Conservation (phyloP, 2,113 vertebrate genomes). For the Zosterops borbonicus region DNA sequence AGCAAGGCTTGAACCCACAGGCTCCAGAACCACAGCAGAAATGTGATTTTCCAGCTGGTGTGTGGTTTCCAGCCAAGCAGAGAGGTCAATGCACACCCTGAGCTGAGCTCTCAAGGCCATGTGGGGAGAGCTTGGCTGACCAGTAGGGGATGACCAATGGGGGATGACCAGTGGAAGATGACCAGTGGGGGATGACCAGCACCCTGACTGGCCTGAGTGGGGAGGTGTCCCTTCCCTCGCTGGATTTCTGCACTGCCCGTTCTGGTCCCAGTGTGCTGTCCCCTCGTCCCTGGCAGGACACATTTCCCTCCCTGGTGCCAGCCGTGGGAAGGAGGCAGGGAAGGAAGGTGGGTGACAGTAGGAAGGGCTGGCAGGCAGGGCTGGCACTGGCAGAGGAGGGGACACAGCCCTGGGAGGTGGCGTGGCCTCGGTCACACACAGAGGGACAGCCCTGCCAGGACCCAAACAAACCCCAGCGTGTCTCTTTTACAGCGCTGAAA, state of each 20-base stretch:
- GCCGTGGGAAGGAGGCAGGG: not conserved
- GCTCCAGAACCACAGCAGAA: not conserved
- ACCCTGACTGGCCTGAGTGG: not conserved
- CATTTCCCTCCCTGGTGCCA: not conserved
- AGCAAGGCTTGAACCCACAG: not conserved
- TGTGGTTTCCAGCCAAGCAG: not conserved
- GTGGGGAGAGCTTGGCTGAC: not conserved
- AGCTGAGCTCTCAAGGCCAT: not conserved
- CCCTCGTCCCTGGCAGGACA: not conserved
- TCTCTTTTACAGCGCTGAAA: not conserved
- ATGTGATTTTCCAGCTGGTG: not conserved
- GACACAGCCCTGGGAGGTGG: not conserved
- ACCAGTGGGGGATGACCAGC: not conserved
- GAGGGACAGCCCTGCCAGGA: not conserved
- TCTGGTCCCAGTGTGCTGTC: not conserved
- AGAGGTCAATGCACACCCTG: not conserved
- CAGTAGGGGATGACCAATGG: too few relatives aligned
- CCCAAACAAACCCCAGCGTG: not conserved
- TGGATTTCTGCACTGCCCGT: rapidly evolving
- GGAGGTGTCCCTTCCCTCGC: not conserved
- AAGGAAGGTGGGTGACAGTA: rapidly evolving
- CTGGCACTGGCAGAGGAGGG: not conserved
- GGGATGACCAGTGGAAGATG: too few relatives aligned
- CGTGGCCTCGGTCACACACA: not conserved
- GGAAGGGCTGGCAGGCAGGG: not conserved